Evolutionary conservation across 2,113 vertebrate species (phyloP), one percentile per base, ranked within the genome.

Genomic region (Prionailurus viverrinus): DNA sequence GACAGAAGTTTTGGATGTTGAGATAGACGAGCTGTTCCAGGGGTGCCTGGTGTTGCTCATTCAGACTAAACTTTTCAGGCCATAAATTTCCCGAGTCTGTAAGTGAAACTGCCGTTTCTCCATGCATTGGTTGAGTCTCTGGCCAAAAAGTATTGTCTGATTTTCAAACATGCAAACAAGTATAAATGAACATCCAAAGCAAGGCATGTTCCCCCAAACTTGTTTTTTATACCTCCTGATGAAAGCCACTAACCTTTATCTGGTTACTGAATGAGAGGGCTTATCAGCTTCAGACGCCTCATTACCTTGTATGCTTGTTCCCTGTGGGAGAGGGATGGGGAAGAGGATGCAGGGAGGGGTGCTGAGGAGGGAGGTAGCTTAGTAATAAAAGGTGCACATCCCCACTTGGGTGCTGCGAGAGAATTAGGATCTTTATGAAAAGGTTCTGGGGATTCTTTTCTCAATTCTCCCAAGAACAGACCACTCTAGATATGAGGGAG

Each of bases 1-100:
- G 81, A 93, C 88, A 95, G 90, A 95, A 73, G 91, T 97, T 97
- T 86, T 84, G 63, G 81, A 95, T 36, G 69, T 3, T 74, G 93
- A 96, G 68, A 97, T 48, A 93, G 94, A 95, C 84, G 81, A 41
- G 66, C 86, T 89, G 13, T 96, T 79, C 48, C 87, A 85, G 36
- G 76, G 84, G 84, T 88, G 55, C 95, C 97, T 96, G 97, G 82
- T 91, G 68, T 97, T 91, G 39, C 95, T 96, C 95, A 93, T 78
- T 96, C 93, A 90, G 94, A 33, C 68, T 96, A 92, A 85, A 94
- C 84, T 73, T 51, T 94, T 73, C 41, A 71, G 41, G 85, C 55
- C 91, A 63, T 96, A 83, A 76, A 91, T 95, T 79, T 96, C 53
- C 71, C 36, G 82, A 82, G n/a, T 87, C 88, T 92, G 18, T 51